phyloP scores from a whole-genome alignment of 2,888 invertebrate genomes.

The Cantharis lateralis region DNA sequence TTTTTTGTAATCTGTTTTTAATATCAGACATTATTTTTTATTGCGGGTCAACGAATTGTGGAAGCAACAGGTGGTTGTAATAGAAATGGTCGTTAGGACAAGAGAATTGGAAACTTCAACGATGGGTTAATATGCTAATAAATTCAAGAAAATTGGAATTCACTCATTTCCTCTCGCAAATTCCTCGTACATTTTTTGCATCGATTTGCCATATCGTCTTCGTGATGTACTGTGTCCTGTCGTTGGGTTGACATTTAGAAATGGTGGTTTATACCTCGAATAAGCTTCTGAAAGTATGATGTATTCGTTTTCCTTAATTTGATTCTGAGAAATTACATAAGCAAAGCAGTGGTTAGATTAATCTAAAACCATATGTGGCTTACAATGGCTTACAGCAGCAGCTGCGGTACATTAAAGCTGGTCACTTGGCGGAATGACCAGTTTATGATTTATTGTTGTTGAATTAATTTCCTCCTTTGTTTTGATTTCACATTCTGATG shows the following conservation, averaged over 20 bases:
- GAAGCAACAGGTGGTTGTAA: neutral
- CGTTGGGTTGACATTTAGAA: neutral
- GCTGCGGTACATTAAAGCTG: slow-evolving; percentile 24
- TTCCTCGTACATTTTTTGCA: neutral
- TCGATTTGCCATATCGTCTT: neutral
- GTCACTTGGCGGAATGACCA: slow-evolving; percentile 24
- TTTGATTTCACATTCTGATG: slow-evolving; percentile 9
- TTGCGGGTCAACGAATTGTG: neutral
- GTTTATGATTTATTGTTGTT: slow-evolving; percentile 25
- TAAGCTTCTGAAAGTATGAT: slow-evolving; percentile 18
- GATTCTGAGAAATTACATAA: slow-evolving; percentile 31
- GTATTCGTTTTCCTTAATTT: slow-evolving; percentile 29
- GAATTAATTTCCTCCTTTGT: slow-evolving; percentile 26
- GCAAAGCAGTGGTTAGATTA: slow-evolving; percentile 34
- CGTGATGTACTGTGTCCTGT: neutral
- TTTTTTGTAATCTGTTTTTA: neutral
- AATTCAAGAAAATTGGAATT: neutral
- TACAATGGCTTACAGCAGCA: slow-evolving; percentile 12
- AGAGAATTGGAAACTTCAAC: neutral
- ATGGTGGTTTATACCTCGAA: neutral
- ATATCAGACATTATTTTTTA: neutral
- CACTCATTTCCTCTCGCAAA: neutral
- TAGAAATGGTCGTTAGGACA: neutral
- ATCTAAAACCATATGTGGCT: slow-evolving; percentile 33
- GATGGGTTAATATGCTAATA: neutral